phyloP scores from a whole-genome alignment of 1,140 invertebrate genomes.

The Platorchestia sp. region DNA sequence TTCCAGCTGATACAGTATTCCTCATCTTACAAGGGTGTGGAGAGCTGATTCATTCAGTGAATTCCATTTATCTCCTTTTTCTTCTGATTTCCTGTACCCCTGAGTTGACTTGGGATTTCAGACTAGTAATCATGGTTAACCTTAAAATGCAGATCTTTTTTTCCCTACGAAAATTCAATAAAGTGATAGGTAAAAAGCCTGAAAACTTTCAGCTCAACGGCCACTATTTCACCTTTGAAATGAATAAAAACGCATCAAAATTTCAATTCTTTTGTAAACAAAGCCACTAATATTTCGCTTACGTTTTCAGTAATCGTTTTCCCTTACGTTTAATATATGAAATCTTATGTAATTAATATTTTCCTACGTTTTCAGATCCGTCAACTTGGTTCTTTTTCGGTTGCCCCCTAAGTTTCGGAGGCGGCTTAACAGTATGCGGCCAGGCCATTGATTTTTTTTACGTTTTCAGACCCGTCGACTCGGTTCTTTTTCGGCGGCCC shows the following conservation, averaged over 20 bases:
- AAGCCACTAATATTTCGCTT: background rate
- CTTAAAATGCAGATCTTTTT: background rate
- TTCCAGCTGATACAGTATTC: background rate
- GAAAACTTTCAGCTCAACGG: background rate
- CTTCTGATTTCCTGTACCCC: background rate
- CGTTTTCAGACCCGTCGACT: constrained; percentile 28
- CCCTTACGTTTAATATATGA: too few species aligned
- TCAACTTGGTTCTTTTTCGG: too few species aligned
- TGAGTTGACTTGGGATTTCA: background rate
- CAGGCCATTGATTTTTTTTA: too few species aligned
- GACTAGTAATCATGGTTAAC: background rate
- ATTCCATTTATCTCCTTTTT: background rate
- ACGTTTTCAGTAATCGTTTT: constrained; percentile 4
- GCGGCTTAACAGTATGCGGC: too few species aligned
- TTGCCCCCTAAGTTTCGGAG: too few species aligned
- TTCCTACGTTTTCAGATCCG: too few species aligned
- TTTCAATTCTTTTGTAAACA: background rate
- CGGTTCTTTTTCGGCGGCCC: constrained; percentile 31
- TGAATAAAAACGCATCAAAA: too few species aligned
- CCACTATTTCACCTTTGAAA: background rate
- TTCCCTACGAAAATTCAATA: background rate
- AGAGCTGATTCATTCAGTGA: background rate
- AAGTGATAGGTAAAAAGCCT: background rate
- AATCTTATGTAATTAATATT: too few species aligned
- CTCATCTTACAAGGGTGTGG: background rate